Evolutionary conservation across 2,888 invertebrate genomes (phyloP), one percentile per base, ranked within the genome.

Genomic region (Erebia epiphron): DNA sequence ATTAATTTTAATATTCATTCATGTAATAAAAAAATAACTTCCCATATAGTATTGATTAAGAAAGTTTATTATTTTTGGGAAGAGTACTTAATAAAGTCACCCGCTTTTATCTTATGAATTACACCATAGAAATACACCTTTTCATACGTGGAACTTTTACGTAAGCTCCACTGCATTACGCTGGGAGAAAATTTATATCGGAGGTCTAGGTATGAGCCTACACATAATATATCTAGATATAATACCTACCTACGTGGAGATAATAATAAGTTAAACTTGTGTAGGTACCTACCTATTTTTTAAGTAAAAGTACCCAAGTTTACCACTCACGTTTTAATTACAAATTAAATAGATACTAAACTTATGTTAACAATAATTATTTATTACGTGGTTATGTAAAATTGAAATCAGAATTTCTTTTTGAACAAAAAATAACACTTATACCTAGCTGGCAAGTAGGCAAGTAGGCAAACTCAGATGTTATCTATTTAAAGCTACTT

Each of bases 81-180:
- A 13, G 14, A 13, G 49, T 21, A 3, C n/a, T 21, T 11, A 56
- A 1, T 11, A 65, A 60, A 49, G 13, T 43, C 13, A 67, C 14
- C 26, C 72, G 75, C 75, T 64, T 9, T 41, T 52, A 54, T 58
- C 70, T 68, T 72, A 58, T 72, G 56, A 77, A 72, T 73, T 70
- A 62, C 63, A 70, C 75, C 72, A 68, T 66, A 58, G 67, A 64
- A 60, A 71, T 73, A 73, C 68, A 71, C 83, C 83, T 86, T 81
- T 82, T 83, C 83, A 86, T 88, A 91, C 90, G 92, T 92, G 91
- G 89, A 90, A 87, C 89, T 91, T 92, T 92, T 92, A 91, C 90
- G 89, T 89, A 87, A 91, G 83, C 83, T 80, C 78, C 73, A 79
- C 82, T 82, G 81, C 84, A 79, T 85, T 86, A 85, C 86, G 84